Conservation (phyloP, 2,113 vertebrate species). For the Neomonachus schauinslandi region DNA sequence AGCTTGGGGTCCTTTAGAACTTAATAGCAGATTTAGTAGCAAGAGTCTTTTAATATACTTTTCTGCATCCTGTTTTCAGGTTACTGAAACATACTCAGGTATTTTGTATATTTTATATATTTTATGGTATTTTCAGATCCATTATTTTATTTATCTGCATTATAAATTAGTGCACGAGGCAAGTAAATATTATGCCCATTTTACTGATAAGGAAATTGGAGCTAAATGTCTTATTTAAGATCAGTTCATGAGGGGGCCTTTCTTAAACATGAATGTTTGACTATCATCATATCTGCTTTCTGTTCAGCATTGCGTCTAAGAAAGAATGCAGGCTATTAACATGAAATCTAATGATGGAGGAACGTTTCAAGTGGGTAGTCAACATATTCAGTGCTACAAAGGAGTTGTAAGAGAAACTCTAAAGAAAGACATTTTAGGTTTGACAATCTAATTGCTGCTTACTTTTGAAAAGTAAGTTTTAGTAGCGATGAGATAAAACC, state of each 20-base stretch:
- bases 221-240: not conserved
- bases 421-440: not conserved
- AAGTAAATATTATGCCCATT: not conserved
- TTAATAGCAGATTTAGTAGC: not conserved
- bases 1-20: not conserved
- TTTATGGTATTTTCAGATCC: constrained; percentile 10
- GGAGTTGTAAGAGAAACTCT: not conserved
- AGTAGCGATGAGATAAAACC: not conserved
- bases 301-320: not conserved
- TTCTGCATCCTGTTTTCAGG: not conserved
- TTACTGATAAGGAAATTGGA: not conserved
- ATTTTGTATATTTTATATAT: not conserved
- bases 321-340: not conserved
- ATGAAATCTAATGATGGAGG: not conserved
- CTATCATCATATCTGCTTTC: not conserved
- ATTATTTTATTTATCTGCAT: not conserved
- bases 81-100: not conserved
- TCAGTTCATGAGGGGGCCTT: not conserved
- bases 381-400: not conserved
- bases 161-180: not conserved
- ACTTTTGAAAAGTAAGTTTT: constrained; percentile 6
- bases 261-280: not conserved
- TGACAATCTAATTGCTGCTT: not conserved
- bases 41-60: not conserved
- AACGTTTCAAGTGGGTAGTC: not conserved